phyloP scores from a whole-genome alignment of 2,797 vertebrate species.

The Lepilemur septentrionalis region DNA sequence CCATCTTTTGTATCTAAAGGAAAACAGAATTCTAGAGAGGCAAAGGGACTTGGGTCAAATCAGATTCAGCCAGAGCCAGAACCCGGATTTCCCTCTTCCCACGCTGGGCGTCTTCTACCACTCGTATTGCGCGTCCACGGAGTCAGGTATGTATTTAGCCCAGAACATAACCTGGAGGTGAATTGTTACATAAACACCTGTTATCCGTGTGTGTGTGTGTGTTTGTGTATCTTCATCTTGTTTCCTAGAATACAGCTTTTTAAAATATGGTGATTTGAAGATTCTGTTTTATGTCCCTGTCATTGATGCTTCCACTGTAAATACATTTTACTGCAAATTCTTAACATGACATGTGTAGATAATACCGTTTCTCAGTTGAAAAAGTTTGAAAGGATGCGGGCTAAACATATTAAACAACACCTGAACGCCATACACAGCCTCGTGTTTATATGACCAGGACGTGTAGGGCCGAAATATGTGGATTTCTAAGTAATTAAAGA shows the following conservation, averaged over 20 bases:
- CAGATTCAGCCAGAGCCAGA: background rate
- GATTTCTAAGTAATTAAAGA: background rate
- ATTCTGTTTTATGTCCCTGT: background rate
- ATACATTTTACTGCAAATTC: background rate
- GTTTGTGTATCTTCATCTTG: background rate
- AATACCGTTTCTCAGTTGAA: background rate
- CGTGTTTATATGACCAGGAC: background rate
- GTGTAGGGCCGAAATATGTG: background rate
- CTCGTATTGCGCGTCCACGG: fast-evolving
- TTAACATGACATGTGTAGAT: background rate
- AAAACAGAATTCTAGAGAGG: background rate
- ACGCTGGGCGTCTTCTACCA: background rate
- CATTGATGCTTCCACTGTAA: background rate
- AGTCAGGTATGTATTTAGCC: background rate
- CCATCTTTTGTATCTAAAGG: background rate
- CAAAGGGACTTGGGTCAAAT: background rate
- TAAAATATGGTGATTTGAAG: background rate
- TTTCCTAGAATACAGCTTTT: background rate
- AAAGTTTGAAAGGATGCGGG: background rate
- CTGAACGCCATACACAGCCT: too few species aligned
- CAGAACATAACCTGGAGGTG: background rate
- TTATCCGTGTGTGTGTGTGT: background rate
- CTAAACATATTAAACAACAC: background rate
- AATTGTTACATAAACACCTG: background rate
- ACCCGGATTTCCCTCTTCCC: background rate